These are phyloP conservation scores for Gopherus evgoodei DNA, from an alignment of 2,113 vertebrate species.

Conservation along the genomic window DNA sequence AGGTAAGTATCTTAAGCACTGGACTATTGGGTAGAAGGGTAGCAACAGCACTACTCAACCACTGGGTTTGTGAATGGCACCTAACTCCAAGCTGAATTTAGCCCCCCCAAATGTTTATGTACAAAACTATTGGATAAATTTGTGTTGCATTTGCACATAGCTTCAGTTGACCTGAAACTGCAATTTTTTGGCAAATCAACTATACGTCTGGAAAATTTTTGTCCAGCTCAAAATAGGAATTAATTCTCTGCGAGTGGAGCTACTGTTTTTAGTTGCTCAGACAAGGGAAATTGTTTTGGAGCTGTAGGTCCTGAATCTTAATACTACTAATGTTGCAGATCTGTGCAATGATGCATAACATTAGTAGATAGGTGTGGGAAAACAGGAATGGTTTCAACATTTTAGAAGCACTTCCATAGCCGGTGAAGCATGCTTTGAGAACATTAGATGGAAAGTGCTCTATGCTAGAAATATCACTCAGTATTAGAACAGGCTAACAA, in stretches of 20 bases:
- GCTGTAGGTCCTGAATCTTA: neutral
- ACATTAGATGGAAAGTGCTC: neutral
- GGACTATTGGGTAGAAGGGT: neutral
- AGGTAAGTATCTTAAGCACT: neutral
- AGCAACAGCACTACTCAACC: neutral
- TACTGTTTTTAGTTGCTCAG: neutral
- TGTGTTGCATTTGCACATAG: neutral
- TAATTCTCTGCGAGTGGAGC: neutral
- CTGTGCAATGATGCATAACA: neutral
- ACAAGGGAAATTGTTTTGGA: neutral
- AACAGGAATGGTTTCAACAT: neutral
- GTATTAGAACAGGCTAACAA: neutral
- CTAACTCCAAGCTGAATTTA: neutral
- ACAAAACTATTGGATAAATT: neutral
- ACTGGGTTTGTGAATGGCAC: neutral
- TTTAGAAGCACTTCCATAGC: neutral
- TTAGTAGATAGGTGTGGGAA: neutral
- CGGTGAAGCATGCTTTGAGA: neutral
- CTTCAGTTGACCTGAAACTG: neutral
- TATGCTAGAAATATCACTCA: neutral
- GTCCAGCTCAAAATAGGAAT: neutral
- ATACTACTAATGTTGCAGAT: accelerated
- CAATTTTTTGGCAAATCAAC: neutral
- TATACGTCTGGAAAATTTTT: neutral
- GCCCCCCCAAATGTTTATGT: neutral